Base-by-base conservation (phyloP, 2,113 vertebrate genomes). In the Pituophis catenifer region DNA sequence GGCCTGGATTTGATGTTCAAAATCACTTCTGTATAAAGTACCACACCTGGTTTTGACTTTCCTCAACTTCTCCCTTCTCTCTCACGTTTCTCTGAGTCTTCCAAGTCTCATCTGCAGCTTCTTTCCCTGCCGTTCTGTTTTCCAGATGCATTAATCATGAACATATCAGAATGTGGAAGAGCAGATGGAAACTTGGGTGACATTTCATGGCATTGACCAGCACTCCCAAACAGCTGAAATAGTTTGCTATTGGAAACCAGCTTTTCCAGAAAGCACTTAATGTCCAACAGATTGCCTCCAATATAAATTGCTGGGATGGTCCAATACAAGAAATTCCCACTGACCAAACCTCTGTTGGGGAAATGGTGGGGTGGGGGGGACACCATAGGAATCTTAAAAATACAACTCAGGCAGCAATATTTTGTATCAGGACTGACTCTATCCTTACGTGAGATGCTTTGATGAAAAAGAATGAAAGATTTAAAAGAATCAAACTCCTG, bases 81-180 rank as follows among this genome's bases (percentile, higher is more conserved):
- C 8, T 5, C 5, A 50, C 55, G 10, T 50, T 86, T 10, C 91
- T 92, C 53, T 62, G 89, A 54, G 65, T 86, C 65, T 57, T 65
- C 65, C 75, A n/a, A 33, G 2, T 1, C 11, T 24, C 1, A 65
- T 89, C 90, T 57, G 6, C 8, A 48, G 11, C 1, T 29, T 86
- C 92, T 81, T 81, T 38, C 17, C 17, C 17, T 81, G n/a, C 33
- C 70, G 1, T 29, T 95, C 94, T 95, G 23, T 11, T 86, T 93
- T 86, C 62, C 48, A 9, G 52, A 10, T 85, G n/a, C 54, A 93
- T 92, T 44, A 90, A 91, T 94, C 91, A 92, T 48, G 54, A 55
- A 2, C 33, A 57, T 62, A 89, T 88, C 81, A 81, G 33, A 38
- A 65, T 54, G 3, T 44, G 52, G 91, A 89, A 92, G 90, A 89